phyloP scores from a whole-genome alignment of 2,888 invertebrate species.

The Meliscaeva auricollis region DNA sequence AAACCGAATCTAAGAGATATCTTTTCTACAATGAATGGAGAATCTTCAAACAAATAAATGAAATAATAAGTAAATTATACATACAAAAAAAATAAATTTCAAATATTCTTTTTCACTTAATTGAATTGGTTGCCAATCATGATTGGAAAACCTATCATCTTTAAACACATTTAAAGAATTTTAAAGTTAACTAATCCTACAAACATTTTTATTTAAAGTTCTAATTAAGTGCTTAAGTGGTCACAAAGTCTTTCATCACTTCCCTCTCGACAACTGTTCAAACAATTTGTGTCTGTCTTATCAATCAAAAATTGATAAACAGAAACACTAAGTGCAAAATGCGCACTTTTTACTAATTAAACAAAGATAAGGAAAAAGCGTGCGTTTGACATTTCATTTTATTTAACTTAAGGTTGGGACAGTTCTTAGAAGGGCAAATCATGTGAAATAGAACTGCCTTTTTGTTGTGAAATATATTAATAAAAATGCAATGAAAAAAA shows the following conservation, averaged over 20 bases:
- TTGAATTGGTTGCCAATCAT: no score
- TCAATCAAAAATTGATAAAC: not conserved
- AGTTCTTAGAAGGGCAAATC: not conserved
- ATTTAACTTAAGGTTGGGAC: not conserved
- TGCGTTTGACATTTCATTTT: conserved; percentile 5
- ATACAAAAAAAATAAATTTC: no score
- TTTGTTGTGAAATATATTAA: not conserved
- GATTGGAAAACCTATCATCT: no score
- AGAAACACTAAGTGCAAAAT: conserved; percentile 9
- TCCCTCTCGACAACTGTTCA: not conserved
- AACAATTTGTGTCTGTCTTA: not conserved
- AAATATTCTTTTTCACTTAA: no score
- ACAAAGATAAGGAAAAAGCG: conserved; percentile 29
- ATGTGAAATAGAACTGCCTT: not conserved
- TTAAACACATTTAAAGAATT: no score
- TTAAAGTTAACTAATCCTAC: no score
- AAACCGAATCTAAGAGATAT: no score
- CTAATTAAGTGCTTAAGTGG: not conserved
- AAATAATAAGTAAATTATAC: no score
- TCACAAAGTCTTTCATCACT: not conserved
- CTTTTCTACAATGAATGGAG: no score
- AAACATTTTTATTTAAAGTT: no score
- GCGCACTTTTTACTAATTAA: conserved; percentile 21
- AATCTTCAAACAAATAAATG: no score
- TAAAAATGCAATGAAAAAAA: not conserved